These are phyloP conservation scores for Centropristis striata DNA, from an alignment of 2,113 vertebrate species.

Conservation along the genomic window DNA sequence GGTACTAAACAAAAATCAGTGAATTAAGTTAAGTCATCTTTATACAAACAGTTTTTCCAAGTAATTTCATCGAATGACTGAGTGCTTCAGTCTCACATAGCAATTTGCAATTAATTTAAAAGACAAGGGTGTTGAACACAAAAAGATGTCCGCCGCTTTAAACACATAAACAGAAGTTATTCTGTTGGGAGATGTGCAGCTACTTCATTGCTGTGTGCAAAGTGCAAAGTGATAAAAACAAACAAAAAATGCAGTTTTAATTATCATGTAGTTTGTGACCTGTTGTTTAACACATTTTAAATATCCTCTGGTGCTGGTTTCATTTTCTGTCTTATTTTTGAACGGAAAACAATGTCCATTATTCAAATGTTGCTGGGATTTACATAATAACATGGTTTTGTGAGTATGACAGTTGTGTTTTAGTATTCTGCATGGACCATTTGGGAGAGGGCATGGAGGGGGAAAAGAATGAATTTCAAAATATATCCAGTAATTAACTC, in stretches of 20 bases:
- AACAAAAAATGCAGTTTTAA: background rate
- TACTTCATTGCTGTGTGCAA: conserved; percentile 5
- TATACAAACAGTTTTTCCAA: conserved; percentile 1
- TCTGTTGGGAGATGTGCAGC: conserved; percentile 12
- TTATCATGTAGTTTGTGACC: background rate
- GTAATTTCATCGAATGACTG: conserved; percentile 13
- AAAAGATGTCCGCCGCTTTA: conserved; percentile 13
- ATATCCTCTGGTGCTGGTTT: background rate
- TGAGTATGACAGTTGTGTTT: conserved; percentile 12
- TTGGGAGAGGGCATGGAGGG: background rate
- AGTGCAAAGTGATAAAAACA: conserved; percentile 5
- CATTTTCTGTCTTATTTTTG: background rate
- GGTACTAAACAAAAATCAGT: background rate
- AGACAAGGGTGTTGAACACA: conserved; percentile 49
- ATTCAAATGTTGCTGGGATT: background rate
- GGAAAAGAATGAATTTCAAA: conserved; percentile 26
- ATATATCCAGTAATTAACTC: conserved; percentile 43
- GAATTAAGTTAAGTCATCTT: conserved; percentile 7
- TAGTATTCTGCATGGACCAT: conserved; percentile 4
- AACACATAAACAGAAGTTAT: conserved; percentile 36
- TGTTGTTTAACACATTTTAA: background rate
- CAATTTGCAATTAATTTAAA: conserved; percentile 66
- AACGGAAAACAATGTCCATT: background rate
- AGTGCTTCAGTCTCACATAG: conserved; percentile 38
- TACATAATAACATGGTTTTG: background rate